phyloP scores from a whole-genome alignment of 2,797 vertebrate species.

The Catharus ustulatus region DNA sequence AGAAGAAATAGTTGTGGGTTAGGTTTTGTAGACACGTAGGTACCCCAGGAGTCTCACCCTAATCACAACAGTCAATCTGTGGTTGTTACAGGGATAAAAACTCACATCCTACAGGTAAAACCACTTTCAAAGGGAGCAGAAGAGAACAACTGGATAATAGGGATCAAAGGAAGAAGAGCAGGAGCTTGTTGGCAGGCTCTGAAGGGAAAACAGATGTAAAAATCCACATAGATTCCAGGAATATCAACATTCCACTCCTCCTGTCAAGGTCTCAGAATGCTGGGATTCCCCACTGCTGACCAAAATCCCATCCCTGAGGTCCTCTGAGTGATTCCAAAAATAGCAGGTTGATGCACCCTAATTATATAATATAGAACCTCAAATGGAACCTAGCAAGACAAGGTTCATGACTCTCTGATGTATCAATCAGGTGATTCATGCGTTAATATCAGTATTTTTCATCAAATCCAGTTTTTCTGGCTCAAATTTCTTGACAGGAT shows the following conservation, averaged over 20 bases:
- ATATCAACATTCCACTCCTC: not conserved
- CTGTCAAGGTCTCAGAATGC: not conserved
- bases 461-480: not conserved
- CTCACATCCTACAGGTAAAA: not conserved
- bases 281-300: not conserved
- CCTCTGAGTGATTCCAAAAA: not conserved
- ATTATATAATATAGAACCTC: not conserved
- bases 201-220: not conserved
- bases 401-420: too few relatives aligned
- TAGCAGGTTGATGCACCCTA: not conserved
- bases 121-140: not conserved
- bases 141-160: not conserved
- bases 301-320: not conserved
- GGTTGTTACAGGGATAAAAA: not conserved
- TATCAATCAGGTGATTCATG: accelerated
- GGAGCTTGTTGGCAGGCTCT: accelerated
- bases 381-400: too few relatives aligned
- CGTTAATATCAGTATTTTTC: not conserved
- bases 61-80: not conserved
- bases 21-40: not conserved
- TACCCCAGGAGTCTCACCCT: not conserved
- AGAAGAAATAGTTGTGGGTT: not conserved
- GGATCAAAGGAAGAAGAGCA: not conserved
- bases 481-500: not conserved
- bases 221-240: not conserved